Evolutionary conservation across 2,113 vertebrate genomes (phyloP).

Genomic region (Microcebus lehilahytsara): DNA sequence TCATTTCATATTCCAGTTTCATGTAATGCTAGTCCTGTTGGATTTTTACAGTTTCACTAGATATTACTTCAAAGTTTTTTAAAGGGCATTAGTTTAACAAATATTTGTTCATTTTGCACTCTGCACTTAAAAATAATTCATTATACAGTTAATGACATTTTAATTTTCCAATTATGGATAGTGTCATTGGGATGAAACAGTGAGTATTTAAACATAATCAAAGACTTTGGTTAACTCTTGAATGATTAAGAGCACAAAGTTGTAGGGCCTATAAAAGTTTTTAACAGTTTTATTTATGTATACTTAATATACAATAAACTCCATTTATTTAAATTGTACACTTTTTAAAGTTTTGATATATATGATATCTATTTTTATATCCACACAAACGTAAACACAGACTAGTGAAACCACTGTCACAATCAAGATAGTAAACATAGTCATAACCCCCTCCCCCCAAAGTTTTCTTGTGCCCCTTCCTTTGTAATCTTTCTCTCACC

Average conservation of each 20-base stretch:
- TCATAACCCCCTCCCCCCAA: not conserved
- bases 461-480: not conserved
- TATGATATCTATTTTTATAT: not conserved
- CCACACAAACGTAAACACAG: not conserved
- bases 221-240: not conserved
- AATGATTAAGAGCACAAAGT: not conserved
- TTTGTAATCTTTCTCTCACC: not conserved
- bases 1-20: conserved; percentile 12
- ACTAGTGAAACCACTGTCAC: not conserved
- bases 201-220: conserved; percentile 23
- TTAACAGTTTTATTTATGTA: not conserved
- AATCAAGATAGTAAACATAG: not conserved
- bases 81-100: conserved; percentile 48
- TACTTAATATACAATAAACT: not conserved
- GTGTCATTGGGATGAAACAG: not conserved
- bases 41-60: conserved; percentile 13
- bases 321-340: not conserved
- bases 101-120: conserved; percentile 30
- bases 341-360: not conserved
- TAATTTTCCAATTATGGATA: conserved; percentile 30
- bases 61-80: conserved; percentile 4
- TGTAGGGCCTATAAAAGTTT: not conserved
- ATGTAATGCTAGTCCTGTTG: not conserved
- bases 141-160: conserved; percentile 40
- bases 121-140: conserved; percentile 57